phyloP scores from a whole-genome alignment of 2,113 vertebrate species.

The Eolophus roseicapilla region DNA sequence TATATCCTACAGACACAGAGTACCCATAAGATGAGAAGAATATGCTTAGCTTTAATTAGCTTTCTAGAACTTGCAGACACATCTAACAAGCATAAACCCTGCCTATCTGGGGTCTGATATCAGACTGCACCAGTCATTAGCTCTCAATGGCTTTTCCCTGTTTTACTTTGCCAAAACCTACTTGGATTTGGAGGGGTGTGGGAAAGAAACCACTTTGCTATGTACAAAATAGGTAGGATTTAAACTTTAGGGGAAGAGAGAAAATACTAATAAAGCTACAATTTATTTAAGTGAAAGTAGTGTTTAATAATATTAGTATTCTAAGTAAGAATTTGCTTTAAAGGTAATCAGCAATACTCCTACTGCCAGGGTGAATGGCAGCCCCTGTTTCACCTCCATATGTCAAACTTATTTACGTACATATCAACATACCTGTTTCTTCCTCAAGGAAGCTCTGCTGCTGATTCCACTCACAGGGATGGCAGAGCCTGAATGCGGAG shows the following conservation, averaged over 20 bases:
- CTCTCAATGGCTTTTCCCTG: neutral
- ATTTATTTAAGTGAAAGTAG: neutral
- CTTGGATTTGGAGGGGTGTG: neutral
- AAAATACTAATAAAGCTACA: neutral
- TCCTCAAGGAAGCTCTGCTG: neutral
- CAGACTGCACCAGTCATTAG: neutral
- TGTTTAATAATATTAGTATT: no score
- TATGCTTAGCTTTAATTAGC: conserved; percentile 12
- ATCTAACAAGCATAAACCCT: neutral
- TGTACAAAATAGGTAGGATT: neutral
- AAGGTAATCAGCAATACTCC: neutral
- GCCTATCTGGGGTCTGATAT: neutral
- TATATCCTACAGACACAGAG: neutral
- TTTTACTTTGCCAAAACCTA: neutral
- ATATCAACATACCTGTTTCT: neutral
- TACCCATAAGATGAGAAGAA: conserved; percentile 29
- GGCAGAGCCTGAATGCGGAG: rapidly evolving
- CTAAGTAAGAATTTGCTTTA: neutral
- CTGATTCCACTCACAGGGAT: neutral
- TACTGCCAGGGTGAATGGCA: neutral
- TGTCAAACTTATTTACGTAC: neutral
- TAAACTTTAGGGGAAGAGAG: neutral
- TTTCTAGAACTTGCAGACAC: neutral
- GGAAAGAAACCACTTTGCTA: neutral
- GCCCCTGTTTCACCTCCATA: neutral